phyloP scores from a whole-genome alignment of 2,113 vertebrate genomes.

The Laticauda colubrina region DNA sequence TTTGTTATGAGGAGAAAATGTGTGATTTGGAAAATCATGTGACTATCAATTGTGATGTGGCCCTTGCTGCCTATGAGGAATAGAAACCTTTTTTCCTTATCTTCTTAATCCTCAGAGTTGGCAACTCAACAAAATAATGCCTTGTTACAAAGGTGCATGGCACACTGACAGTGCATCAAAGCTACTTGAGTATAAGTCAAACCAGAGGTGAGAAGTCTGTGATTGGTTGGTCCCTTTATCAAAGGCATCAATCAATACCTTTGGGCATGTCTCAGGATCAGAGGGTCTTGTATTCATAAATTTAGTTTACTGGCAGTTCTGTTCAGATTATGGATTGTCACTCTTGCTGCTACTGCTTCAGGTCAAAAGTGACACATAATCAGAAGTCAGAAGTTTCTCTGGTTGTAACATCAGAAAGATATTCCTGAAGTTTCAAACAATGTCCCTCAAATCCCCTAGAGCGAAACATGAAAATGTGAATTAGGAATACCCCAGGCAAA shows the following conservation, averaged over 20 bases:
- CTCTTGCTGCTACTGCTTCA: slow-evolving; percentile 24
- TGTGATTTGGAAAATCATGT: slow-evolving; percentile 4
- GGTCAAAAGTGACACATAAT: slow-evolving; percentile 27
- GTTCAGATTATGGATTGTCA: slow-evolving; percentile 33
- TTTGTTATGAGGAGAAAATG: not conserved
- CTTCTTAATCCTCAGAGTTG: not conserved
- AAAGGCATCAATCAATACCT: slow-evolving; percentile 32
- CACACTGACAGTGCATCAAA: slow-evolving; percentile 32
- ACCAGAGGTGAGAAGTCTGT: slow-evolving; percentile 11
- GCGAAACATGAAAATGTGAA: slow-evolving; percentile 10
- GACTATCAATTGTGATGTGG: not conserved
- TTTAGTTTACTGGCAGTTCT: slow-evolving; percentile 34
- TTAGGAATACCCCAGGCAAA: not conserved
- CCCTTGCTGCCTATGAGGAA: not conserved
- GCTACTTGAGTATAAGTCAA: slow-evolving; percentile 24
- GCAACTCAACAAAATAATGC: slow-evolving; percentile 27
- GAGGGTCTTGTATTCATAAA: slow-evolving; percentile 34
- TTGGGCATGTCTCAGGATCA: slow-evolving; percentile 29
- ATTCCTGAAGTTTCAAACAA: slow-evolving; percentile 8
- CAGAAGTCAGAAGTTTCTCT: slow-evolving; percentile 11
- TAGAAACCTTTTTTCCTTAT: slow-evolving; percentile 5
- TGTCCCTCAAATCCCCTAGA: slow-evolving; percentile 21
- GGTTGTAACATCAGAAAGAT: slow-evolving; percentile 21
- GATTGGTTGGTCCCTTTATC: slow-evolving; percentile 33
- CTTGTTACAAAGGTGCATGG: slow-evolving; percentile 29